A percentile compares a stretch with the other conserved stretches of the same genome.
Conservation (phyloP, 1,140 invertebrate genomes). For the Penaeus vannamei region DNA sequence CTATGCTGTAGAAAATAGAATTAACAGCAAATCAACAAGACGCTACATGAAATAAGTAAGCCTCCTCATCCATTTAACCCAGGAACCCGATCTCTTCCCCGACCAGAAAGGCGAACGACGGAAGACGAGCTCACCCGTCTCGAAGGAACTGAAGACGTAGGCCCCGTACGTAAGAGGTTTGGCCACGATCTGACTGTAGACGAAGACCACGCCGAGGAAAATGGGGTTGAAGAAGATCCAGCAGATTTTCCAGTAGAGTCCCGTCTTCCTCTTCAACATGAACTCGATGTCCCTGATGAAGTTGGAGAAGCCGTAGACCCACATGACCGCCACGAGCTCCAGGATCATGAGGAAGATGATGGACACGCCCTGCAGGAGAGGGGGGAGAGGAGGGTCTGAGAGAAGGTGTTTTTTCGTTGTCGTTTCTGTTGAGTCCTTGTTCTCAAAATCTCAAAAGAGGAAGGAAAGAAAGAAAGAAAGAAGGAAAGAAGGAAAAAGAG, state of each 20-base stretch:
- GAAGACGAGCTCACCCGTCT: conserved; percentile 33
- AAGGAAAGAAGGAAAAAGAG: no score
- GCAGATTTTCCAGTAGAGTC: conserved; percentile 84
- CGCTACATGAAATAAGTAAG: no score
- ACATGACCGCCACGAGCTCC: conserved; percentile 81
- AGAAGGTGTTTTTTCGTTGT: no score
- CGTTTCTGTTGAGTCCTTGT: neutral
- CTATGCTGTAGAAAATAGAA: neutral
- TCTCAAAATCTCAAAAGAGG: no score
- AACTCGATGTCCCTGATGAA: conserved; percentile 79
- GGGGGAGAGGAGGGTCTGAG: no score
- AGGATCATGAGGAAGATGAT: conserved; percentile 78
- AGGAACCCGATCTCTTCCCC: no score
- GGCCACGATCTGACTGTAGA: conserved; percentile 75
- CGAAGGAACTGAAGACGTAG: conserved; percentile 46
- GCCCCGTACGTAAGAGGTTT: conserved; percentile 56
- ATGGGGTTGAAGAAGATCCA: conserved; percentile 83
- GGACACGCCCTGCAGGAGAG: conserved; percentile 11
- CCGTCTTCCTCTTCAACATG: conserved; percentile 81
- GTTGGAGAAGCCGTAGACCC: conserved; percentile 82
- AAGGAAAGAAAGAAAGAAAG: no score
- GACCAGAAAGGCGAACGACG: no score
- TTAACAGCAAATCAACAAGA: no score
- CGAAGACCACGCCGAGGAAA: conserved; percentile 80
- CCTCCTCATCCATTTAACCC: no score